These are phyloP conservation scores for Ciconia maguari DNA, from an alignment of 2,113 vertebrate genomes.

Conservation along the genomic window DNA sequence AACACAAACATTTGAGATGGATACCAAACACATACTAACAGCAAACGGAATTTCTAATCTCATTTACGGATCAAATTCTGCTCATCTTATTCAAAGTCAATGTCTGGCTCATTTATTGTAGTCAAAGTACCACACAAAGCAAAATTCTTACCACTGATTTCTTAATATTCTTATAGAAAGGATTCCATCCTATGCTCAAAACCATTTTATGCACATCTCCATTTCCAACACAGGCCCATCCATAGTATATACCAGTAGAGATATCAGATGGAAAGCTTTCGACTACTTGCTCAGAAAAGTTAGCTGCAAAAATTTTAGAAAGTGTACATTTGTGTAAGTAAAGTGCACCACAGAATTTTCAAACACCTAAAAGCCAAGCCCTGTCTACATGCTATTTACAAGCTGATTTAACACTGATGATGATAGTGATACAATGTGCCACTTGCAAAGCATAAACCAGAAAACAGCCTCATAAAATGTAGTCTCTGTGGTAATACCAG, in stretches of 20 bases:
- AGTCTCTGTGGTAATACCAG: not conserved
- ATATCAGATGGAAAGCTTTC: constrained; percentile 89
- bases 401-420: not conserved
- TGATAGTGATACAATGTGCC: not conserved
- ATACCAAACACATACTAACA: not conserved
- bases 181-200: constrained; percentile 98
- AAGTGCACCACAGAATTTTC: not conserved
- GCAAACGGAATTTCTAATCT: not conserved
- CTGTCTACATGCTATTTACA: not conserved
- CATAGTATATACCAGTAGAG: constrained; percentile 92
- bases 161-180: constrained; percentile 93
- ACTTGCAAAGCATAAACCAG: not conserved
- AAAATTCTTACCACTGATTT: constrained; percentile 90
- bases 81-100: not conserved
- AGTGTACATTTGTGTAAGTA: not conserved
- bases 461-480: not conserved
- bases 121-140: not conserved
- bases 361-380: not conserved
- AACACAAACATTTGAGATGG: not conserved
- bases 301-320: constrained; percentile 79
- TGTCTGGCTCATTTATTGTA: not conserved
- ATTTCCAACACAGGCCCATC: constrained; percentile 89
- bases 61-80: not conserved
- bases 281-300: constrained; percentile 91
- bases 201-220: constrained; percentile 95